phyloP scores from a whole-genome alignment of 1,140 invertebrate genomes.

The Coelopa frigida region DNA sequence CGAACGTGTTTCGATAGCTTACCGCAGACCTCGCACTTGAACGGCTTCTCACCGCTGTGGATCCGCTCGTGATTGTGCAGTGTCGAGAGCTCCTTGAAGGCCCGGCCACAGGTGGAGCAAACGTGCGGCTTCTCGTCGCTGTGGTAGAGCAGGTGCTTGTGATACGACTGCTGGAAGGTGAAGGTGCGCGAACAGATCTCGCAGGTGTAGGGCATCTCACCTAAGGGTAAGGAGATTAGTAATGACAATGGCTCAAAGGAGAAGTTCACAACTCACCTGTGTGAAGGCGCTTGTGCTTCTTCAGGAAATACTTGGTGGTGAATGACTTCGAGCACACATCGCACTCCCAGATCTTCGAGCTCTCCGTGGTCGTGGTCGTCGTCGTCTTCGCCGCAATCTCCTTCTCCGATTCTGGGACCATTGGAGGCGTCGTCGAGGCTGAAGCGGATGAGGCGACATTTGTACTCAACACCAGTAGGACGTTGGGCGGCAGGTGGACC shows the following conservation, averaged over 20 bases:
- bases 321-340: constrained; percentile 77
- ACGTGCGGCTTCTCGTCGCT: constrained; percentile 78
- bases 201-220: constrained; percentile 82
- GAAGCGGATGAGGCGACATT: too few relatives aligned
- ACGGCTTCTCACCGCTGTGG: constrained; percentile 82
- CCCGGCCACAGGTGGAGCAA: constrained; percentile 69
- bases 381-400: too few relatives aligned
- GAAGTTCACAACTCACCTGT: constrained; percentile 47
- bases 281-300: constrained; percentile 81
- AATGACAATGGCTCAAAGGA: too few relatives aligned
- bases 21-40: constrained; percentile 86
- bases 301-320: constrained; percentile 83
- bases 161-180: constrained; percentile 86
- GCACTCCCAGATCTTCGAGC: constrained; percentile 66
- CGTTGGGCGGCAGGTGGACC: constrained; percentile 15
- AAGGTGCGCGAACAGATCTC: constrained; percentile 79
- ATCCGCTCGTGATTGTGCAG: constrained; percentile 83
- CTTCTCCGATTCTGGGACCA: too few relatives aligned
- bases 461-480: constrained; percentile 25
- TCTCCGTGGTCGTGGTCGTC: too few relatives aligned
- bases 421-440: too few relatives aligned
- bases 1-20: constrained; percentile 26
- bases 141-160: constrained; percentile 80
- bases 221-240: constrained; percentile 42
- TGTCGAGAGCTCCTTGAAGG: constrained; percentile 83